A percentile compares a stretch with the other conserved stretches of the same genome.
Evolutionary conservation across 2,888 invertebrate genomes (phyloP).

Genomic region (Drosophila algonquin): DNA sequence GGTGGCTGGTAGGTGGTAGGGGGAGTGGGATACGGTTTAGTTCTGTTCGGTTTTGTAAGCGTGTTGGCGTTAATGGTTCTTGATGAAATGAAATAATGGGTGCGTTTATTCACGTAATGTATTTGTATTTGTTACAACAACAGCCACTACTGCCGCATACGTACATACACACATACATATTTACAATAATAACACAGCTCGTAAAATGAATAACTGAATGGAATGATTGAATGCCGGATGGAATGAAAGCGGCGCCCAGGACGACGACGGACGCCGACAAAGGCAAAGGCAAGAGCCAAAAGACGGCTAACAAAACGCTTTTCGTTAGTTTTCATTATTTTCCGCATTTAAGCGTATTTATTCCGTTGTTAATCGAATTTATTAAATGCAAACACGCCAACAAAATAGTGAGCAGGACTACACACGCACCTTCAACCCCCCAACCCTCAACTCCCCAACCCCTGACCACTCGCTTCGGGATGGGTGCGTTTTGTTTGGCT

Average conservation of each 20-base stretch:
- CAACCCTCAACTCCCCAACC: slow-evolving; percentile 5
- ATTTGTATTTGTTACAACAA: slow-evolving; percentile 78
- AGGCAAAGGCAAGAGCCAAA: slow-evolving; percentile 35
- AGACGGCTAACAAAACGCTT: slow-evolving; percentile 74
- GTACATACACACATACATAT: slow-evolving; percentile 65
- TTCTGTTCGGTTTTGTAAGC: slow-evolving; percentile 57
- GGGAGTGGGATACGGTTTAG: background rate
- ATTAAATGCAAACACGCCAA: slow-evolving; percentile 82
- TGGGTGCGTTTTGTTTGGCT: slow-evolving; percentile 75
- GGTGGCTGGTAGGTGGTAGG: slow-evolving; percentile 1
- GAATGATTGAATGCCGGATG: slow-evolving; percentile 78
- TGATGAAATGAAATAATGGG: slow-evolving; percentile 82
- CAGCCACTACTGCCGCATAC: slow-evolving; percentile 34
- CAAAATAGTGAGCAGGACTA: slow-evolving; percentile 34
- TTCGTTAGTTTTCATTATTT: slow-evolving; percentile 81
- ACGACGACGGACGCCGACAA: slow-evolving; percentile 22
- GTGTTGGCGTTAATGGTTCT: slow-evolving; percentile 81
- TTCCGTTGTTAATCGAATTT: slow-evolving; percentile 82
- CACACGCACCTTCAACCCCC: slow-evolving; percentile 21
- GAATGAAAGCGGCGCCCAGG: slow-evolving; percentile 73
- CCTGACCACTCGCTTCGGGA: slow-evolving; percentile 6
- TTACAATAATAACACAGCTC: slow-evolving; percentile 80
- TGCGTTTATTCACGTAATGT: slow-evolving; percentile 82
- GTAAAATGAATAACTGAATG: slow-evolving; percentile 79
- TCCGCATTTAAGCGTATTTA: slow-evolving; percentile 81